Conservation (phyloP, 2,888 invertebrate genomes). For the Venustoraphidia nigricollis region DNA sequence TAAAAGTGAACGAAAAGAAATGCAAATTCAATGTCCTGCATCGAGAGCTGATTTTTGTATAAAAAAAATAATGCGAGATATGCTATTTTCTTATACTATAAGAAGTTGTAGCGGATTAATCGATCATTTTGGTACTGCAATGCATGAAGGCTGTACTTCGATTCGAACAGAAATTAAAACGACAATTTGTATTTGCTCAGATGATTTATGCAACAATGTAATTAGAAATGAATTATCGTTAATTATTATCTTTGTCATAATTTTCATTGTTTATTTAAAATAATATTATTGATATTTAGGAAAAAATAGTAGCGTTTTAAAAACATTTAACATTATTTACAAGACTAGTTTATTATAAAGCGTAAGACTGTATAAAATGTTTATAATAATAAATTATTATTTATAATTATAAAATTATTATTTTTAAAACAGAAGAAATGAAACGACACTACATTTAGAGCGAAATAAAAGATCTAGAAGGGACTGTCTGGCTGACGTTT, state of each 20-base stretch:
- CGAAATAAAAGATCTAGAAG: no score
- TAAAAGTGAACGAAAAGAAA: constrained; percentile 9
- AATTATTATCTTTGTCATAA: background rate
- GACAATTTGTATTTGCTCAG: constrained; percentile 11
- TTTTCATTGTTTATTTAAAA: constrained; percentile 1
- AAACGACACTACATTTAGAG: no score
- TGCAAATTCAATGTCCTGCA: constrained; percentile 13
- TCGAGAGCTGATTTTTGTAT: constrained; percentile 12
- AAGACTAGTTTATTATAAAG: no score
- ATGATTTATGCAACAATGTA: constrained; percentile 10
- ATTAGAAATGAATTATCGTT: constrained; percentile 1
- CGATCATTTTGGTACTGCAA: constrained; percentile 10
- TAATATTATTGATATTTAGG: no score
- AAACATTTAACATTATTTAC: no score
- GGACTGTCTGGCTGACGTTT: no score
- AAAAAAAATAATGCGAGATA: constrained; percentile 9
- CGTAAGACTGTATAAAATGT: no score
- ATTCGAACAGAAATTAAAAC: constrained; percentile 5
- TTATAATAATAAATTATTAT: no score
- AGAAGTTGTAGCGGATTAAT: constrained; percentile 13
- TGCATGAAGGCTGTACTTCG: constrained; percentile 13
- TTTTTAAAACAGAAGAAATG: no score
- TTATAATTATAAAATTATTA: no score
- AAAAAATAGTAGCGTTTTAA: no score
- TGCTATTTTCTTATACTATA: constrained; percentile 6